Percentiles rank a stretch among this genome's conserved stretches.
phyloP scores from a whole-genome alignment of 2,888 invertebrate genomes.

The Caenorhabditis sp. region DNA sequence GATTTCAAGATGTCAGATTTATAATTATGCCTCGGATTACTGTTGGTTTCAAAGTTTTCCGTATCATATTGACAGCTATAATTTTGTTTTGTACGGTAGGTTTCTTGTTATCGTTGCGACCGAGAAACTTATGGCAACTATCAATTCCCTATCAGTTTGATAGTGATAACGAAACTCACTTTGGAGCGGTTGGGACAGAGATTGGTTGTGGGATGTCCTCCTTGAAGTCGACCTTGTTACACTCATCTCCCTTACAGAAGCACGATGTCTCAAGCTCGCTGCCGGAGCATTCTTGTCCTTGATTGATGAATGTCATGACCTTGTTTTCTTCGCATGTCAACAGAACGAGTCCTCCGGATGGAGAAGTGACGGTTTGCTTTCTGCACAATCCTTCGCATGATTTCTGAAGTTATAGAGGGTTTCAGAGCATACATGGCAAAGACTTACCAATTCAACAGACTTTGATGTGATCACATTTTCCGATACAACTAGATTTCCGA shows the following conservation, averaged over 20 bases:
- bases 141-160: conserved; percentile 22
- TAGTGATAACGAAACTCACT: conserved; percentile 50
- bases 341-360: conserved; percentile 51
- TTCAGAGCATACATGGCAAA: background rate
- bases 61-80: too few relatives aligned
- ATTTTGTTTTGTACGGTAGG: background rate
- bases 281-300: conserved; percentile 64
- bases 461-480: conserved; percentile 67
- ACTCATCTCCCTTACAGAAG: conserved; percentile 62
- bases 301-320: conserved; percentile 47
- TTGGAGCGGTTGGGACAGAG: conserved; percentile 29
- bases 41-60: too few relatives aligned
- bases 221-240: conserved; percentile 61
- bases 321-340: conserved; percentile 69
- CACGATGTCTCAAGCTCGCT: conserved; percentile 63
- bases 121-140: background rate
- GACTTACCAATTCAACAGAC: conserved; percentile 54
- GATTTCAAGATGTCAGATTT: too few relatives aligned
- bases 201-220: conserved; percentile 53
- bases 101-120: background rate
- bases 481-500: conserved; percentile 66
- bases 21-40: too few relatives aligned
- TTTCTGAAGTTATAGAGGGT: conserved; percentile 36
- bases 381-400: conserved; percentile 67
- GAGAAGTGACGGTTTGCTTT: conserved; percentile 46